Base-by-base conservation (phyloP, 2,888 invertebrate species). In the Eupithecia tripunctaria region DNA sequence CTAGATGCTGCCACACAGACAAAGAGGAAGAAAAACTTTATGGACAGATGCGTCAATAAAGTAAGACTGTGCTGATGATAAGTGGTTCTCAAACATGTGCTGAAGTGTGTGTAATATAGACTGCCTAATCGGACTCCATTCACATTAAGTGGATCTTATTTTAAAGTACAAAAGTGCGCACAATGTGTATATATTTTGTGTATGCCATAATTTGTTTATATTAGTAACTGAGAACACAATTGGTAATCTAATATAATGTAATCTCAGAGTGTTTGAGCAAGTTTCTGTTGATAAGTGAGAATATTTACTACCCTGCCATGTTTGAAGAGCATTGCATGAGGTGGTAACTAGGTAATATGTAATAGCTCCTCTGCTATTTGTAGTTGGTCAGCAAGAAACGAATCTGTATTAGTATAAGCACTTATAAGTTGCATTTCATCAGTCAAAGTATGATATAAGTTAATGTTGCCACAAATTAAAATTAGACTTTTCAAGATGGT, bases 11-110 rank as follows among this genome's bases (percentile, higher is more conserved):
- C 93, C 79, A 95, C 94, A 69, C 95, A 95, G 83, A 95, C 95
- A 12, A 96, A 96, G 88, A 95, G 96, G 85, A 96, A 96, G 89
- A 96, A 96, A 87, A 97, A 97, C 90, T 97, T 98, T 89, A 97
- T 98, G 96, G 97, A 97, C 95, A 95, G 96, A 89, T 97, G 97
- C 91, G 96, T 97, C 82, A 97, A 97, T 93, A 97, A 97, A 96
- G 96, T 97, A 91, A 96, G 97, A 95, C 96, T 96, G 85, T 93
- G 93, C 95, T 97, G 88, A 97, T 96, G 81, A 82, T 84, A 80
- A 82, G 82, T 83, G 81, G 75, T 74, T 79, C 79, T 80, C 73
- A 76, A 81, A 79, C 81, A 82, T 56, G 56, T 82, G 87, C 64
- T 85, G 88, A 89, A 90, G 90, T 88, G 92, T 92, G 92, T 92